Evolutionary conservation across 2,797 vertebrate genomes (phyloP), one percentile per base, ranked within the genome.

Genomic region (Taenioides sp.): DNA sequence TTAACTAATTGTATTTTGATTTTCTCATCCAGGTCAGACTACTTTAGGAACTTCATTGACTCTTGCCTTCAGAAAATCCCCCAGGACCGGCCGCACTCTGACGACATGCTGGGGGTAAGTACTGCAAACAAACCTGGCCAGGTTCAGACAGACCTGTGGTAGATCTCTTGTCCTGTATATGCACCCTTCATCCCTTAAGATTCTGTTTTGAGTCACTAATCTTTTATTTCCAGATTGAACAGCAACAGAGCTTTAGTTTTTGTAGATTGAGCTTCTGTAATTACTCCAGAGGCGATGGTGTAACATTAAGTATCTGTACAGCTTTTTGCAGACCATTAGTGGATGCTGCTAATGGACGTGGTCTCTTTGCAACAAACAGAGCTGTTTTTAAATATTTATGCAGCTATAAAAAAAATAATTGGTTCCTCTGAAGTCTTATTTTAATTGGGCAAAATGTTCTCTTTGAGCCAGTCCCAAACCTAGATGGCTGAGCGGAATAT

Each of bases 61-160:
- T 98, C 97, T 93, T 99, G 98, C 92, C 97, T 99, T 93, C 97
- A 99, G 94, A 99, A 99, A 95, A 96, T 98, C 88, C 97, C 97
- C 89, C 97, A 98, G 93, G 98, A 99, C 93, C 93, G 98, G 79
- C 97, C 97, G 28, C 97, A 96, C 89, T 99, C 98, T 78, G 96
- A 98, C 71, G 97, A 98, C 91, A 96, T 99, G 93, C 93, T 98
- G 90, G 97, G 97, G 92, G 97, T 99, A 88, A 93, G 95, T 86
- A 14, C 18, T 73, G 75, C 50, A 54, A 23, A 17, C 67, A 64
- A 43, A 68, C 65, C 20, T 9, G 80, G 80, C 75, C 52, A 22
- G 79, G 81, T 74, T 80, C 78, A 84, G 71, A 80, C 67, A 69
- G 61, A 74, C 76, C 67, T 40, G 54, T 81, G 67, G 81, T 85